phyloP scores from a whole-genome alignment of 2,888 invertebrate genomes.

The Ophion ventricosus region DNA sequence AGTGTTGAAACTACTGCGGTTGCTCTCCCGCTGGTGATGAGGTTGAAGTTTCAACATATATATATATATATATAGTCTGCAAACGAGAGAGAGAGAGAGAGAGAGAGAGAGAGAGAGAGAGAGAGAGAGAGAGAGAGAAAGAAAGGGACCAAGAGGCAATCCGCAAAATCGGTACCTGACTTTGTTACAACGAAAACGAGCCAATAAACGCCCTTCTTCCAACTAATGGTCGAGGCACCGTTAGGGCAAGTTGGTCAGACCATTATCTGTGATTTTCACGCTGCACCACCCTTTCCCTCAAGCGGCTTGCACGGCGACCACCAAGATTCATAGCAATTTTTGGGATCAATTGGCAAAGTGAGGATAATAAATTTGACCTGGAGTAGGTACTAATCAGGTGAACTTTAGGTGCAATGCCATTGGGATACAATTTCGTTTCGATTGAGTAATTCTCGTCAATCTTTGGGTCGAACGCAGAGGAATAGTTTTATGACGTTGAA shows the following conservation, averaged over 20 bases:
- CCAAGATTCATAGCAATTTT: conserved; percentile 9
- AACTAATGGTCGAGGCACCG: conserved; percentile 75
- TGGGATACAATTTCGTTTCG: too few relatives aligned
- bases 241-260: conserved; percentile 71
- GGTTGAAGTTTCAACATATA: background rate
- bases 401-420: too few relatives aligned
- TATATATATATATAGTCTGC: background rate
- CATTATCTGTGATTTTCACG: conserved; percentile 78
- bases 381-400: too few relatives aligned
- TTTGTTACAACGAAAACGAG: conserved; percentile 48
- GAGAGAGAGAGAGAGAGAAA: conserved; percentile 12
- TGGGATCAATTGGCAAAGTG: background rate
- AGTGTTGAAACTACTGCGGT: conserved; percentile 48
- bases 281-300: conserved; percentile 70
- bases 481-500: too few relatives aligned
- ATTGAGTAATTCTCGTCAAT: too few relatives aligned
- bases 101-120: too few relatives aligned
- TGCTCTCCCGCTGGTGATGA: conserved; percentile 30
- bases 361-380: background rate
- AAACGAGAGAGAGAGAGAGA: too few relatives aligned
- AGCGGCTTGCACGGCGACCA: conserved; percentile 19
- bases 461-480: too few relatives aligned
- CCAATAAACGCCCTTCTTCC: conserved; percentile 57
- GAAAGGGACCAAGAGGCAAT: background rate
- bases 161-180: conserved; percentile 59